Evolutionary conservation across 2,888 invertebrate genomes (phyloP), one percentile per base, ranked within the genome.

Genomic region (Galeruca laticollis): DNA sequence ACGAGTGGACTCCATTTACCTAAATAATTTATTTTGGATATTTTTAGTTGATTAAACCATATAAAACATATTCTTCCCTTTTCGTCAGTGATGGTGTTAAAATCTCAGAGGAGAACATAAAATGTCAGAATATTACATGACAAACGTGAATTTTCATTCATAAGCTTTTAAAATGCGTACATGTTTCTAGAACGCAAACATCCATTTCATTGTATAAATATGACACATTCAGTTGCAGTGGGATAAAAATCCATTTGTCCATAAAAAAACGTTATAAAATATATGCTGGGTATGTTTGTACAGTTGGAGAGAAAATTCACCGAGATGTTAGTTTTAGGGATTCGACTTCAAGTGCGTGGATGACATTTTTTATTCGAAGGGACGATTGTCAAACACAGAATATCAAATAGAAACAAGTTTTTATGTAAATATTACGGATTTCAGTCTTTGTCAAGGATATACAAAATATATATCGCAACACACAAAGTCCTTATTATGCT

Each of bases 261-360:
- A 59, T 62, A 60, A 68, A 70, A 62, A 49, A 64, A 62, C 63
- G 64, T 54, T 59, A 66, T 73, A 66, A 73, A 70, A 73, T 70
- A 73, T 70, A 68, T 68, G 61, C 61, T 52, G 59, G 57, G 40
- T 52, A 59, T 65, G 68, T 73, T 72, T 70, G 60, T 68, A 60
- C 68, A 68, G 60, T 62, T 65, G 56, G 63, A 63, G 69, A 69
- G 62, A 67, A 73, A 68, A 73, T 70, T 73, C 62, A 62, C 69
- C 60, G 63, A 70, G 62, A 66, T 43, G 56, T 47, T 52, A 62
- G 57, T 70, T 70, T 67, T 70, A 68, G 47, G 67, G 68, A 67
- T 63, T 40, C 43, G 68, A 33, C 49, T 60, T 64, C 35, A 51
- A 47, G 64, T 54, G 60, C 26, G 52, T 52, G 60, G 40, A 52